Evolutionary conservation across 2,113 vertebrate species (phyloP).

Genomic region (Stigmatopora argus): DNA sequence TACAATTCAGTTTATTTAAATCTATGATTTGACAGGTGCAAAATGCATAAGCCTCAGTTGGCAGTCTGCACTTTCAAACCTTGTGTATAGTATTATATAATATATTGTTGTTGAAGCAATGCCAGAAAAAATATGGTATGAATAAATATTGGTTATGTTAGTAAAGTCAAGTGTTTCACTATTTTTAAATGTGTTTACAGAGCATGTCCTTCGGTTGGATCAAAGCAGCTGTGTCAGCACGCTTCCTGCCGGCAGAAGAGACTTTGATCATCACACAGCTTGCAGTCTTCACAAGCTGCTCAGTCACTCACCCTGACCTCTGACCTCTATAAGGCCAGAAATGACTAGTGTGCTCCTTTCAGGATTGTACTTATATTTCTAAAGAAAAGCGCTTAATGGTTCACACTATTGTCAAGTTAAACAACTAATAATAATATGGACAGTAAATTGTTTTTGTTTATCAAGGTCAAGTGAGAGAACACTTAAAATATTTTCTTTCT

Average conservation of each 20-base stretch:
- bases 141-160: slow-evolving; percentile 14
- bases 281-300: slow-evolving; percentile 39
- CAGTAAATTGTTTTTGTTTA: not conserved
- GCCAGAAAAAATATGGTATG: not conserved
- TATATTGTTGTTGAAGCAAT: not conserved
- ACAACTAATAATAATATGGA: not conserved
- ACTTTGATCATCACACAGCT: slow-evolving; percentile 52
- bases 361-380: slow-evolving; percentile 5
- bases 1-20: not conserved
- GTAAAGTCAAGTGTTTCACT: slow-evolving; percentile 20
- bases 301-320: slow-evolving; percentile 54
- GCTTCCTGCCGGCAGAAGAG: slow-evolving; percentile 41
- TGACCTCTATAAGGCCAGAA: slow-evolving; percentile 20
- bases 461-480: not conserved
- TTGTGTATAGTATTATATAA: not conserved
- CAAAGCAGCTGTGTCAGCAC: slow-evolving; percentile 57
- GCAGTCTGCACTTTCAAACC: not conserved
- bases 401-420: not conserved
- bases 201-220: slow-evolving; percentile 42
- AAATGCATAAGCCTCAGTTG: not conserved
- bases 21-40: not conserved
- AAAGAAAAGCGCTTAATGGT: not conserved
- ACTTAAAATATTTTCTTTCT: not conserved
- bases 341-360: slow-evolving; percentile 23
- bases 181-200: slow-evolving; percentile 23